Base-by-base conservation (phyloP, 2,888 invertebrate species). In the Synanthedon myopaeformis region DNA sequence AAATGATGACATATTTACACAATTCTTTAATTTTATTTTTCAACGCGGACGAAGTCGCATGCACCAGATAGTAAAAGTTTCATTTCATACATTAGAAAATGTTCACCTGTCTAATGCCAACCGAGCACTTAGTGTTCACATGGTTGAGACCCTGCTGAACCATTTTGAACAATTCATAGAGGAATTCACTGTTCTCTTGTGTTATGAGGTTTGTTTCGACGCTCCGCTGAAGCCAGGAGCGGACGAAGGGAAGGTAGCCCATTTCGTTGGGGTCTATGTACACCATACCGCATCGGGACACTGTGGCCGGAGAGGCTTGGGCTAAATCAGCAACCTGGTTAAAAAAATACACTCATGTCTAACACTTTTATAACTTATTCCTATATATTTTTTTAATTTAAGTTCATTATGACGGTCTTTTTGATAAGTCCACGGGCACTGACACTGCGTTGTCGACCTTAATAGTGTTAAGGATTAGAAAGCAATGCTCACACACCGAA, bases 281-380 rank as follows among this genome's bases (percentile, higher is more conserved):
- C 2, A 97, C 96, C 96, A 97, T 97, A 52, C 96, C 96, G 62
- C 92, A 92, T 19, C 92, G 90, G 0, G 90, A 90, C 4, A 97
- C 96, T 0, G 96, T 97, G 1, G 96, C 96, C 0, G 97, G 97
- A 0, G 96, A 96, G 0, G 96, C 96, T 73, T 96, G 96, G 0
- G 95, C 90, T 53, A 96, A 82, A 76, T 96, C 96, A 67, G 93
- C 92, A 8, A 92, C 92, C 88, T 87, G 41, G 35, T 3, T 35
- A 8, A 35, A 35, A 35, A 10, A 35, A 35, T 5, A 35, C 10
- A 10, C 23, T 17, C 17, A 17, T 17, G 17, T 17, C 17, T 2
- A 17, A 17, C 2, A 17, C 2, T 17, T 17, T 17, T 17, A n/a
- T n/a, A n/a, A n/a, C n/a, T n/a, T n/a, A n/a, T n/a, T 17, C 17